Conservation (phyloP, 1,140 invertebrate genomes). For the Rhyacophila brunnea region DNA sequence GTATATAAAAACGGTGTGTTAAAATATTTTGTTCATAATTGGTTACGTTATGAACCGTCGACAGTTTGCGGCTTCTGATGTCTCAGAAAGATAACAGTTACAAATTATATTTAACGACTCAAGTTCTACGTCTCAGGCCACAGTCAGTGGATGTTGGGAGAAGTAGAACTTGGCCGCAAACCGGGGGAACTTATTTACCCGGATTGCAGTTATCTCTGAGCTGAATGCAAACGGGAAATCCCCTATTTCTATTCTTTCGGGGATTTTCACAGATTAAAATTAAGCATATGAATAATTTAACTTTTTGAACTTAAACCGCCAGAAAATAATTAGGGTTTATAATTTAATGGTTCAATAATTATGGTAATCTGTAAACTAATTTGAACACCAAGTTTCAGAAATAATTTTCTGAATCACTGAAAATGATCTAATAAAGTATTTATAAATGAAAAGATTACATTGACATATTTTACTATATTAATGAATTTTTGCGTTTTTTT, state of each 20-base stretch:
- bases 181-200: conserved; percentile 7
- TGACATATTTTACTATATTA: too few species aligned
- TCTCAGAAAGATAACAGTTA: conserved; percentile 9
- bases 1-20: background rate
- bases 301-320: too few species aligned
- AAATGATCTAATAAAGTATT: too few species aligned
- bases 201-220: conserved; percentile 6
- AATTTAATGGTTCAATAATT: too few species aligned
- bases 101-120: conserved; percentile 24
- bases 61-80: conserved; percentile 8
- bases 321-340: too few species aligned
- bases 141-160: background rate
- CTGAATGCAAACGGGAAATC: conserved; percentile 7
- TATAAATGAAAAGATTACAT: too few species aligned
- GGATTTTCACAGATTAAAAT: too few species aligned
- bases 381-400: too few species aligned
- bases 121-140: conserved; percentile 8
- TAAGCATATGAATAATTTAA: too few species aligned
- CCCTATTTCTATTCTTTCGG: background rate
- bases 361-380: too few species aligned
- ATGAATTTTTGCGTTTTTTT: too few species aligned
- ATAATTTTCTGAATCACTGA: too few species aligned
- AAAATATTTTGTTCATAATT: background rate
- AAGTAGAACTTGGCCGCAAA: conserved; percentile 13
- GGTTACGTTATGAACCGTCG: background rate